Conservation (phyloP, 2,888 invertebrate species). For the Tethea ocularis region DNA sequence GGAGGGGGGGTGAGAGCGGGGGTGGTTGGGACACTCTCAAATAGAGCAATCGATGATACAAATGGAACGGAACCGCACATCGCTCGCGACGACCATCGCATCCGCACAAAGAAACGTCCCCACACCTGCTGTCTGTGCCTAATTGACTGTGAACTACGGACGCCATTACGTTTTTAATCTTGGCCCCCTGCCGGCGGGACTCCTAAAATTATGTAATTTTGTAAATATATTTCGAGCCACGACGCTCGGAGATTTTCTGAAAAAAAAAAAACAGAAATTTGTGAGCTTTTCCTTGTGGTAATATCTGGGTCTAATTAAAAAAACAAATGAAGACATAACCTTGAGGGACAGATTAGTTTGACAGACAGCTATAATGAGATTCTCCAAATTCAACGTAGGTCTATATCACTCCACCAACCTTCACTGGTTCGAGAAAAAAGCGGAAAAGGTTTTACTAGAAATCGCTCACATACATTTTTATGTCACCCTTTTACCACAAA, state of each 20-base stretch:
- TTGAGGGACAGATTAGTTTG: too few relatives aligned
- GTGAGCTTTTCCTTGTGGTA: neutral
- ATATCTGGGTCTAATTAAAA: neutral
- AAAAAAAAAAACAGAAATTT: neutral
- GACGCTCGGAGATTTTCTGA: neutral
- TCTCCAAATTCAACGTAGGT: neutral
- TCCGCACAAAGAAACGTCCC: neutral
- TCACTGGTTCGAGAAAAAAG: neutral
- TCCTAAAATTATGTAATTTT: neutral
- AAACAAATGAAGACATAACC: neutral
- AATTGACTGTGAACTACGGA: slow-evolving; percentile 4
- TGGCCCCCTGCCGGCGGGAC: neutral
- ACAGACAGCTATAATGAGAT: neutral
- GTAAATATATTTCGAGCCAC: neutral
- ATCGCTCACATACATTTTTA: neutral
- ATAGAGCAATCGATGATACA: slow-evolving; percentile 16
- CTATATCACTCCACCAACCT: neutral
- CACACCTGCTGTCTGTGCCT: neutral
- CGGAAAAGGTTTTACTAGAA: neutral
- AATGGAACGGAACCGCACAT: slow-evolving; percentile 17
- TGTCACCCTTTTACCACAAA: neutral
- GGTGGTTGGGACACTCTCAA: neutral
- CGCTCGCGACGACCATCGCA: slow-evolving; percentile 19
- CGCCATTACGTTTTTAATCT: slow-evolving; percentile 4
- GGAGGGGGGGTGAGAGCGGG: too few relatives aligned